phyloP scores from a whole-genome alignment of 2,797 vertebrate species.

The Chromobotia macracanthus region DNA sequence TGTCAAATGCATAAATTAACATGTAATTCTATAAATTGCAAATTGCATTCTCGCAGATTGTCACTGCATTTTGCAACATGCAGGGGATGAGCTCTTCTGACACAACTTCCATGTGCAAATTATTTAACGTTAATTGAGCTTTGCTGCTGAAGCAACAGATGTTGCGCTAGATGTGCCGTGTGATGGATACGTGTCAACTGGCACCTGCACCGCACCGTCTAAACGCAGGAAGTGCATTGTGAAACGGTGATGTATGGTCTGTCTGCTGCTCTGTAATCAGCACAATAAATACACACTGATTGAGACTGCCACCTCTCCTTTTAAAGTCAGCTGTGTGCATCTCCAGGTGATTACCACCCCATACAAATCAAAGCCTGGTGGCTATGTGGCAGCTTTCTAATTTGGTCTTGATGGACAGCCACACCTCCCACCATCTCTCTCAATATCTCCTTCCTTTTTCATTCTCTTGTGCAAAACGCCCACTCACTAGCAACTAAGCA shows the following conservation, averaged over 20 bases:
- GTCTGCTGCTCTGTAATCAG: neutral
- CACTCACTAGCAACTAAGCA: neutral
- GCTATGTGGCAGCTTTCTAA: constrained; percentile 11
- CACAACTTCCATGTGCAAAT: neutral
- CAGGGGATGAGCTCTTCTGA: neutral
- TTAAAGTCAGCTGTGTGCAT: constrained; percentile 8
- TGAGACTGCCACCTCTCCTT: neutral
- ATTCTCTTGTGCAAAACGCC: neutral
- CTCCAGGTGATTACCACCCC: neutral
- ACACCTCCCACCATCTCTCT: neutral
- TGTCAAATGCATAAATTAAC: neutral
- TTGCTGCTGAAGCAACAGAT: neutral
- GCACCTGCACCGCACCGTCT: neutral
- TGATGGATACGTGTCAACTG: neutral
- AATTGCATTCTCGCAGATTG: neutral
- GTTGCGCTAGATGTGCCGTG: neutral
- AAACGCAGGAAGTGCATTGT: neutral
- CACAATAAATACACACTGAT: constrained; percentile 1
- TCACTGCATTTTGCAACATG: neutral
- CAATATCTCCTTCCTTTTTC: neutral
- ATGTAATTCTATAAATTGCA: neutral
- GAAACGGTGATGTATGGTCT: neutral
- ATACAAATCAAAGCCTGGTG: neutral
- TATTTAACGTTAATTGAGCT: constrained; percentile 4
- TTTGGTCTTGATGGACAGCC: constrained; percentile 15